Evolutionary conservation across 2,113 vertebrate species (phyloP), one percentile per base, ranked within the genome.

Genomic region (Apaloderma vittatum): DNA sequence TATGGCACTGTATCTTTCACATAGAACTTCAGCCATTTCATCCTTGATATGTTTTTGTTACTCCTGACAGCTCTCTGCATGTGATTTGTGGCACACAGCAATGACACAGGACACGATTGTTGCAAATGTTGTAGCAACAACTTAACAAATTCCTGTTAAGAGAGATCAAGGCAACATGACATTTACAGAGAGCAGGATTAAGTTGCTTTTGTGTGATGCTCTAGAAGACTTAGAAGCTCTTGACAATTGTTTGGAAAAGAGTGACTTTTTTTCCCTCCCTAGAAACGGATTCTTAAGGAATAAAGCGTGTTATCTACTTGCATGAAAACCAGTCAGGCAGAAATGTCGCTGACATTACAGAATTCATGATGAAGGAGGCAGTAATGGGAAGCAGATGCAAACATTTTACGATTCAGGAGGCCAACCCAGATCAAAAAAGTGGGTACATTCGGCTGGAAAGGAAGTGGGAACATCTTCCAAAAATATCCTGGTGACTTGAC

Each of bases 191-290:
- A 52, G 85, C 4, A 26, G 94, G 94, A 94, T 97, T 96, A 95
- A 89, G 40, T 85, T 91, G 91, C 70, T 90, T 96, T 96, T 87
- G 62, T 94, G 70, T 49, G 86, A 94, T 95, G 92, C 83, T 96
- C 78, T 92, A 93, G 84, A 94, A 96, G 89, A 94, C 52, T 95
- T 90, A 96, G 84, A 40, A 85, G 67, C 71, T 90, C 86, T 93
- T 93, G 94, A 90, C 71, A 92, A 92, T 73, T 87, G 71, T 94
- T 96, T 91, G 83, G 88, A 91, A 85, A 43, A 71, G 67, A 83
- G 22, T 20, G 36, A 68, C 32, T n/a, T 36, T 18, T 73, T 59
- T 80, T 23, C 26, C 71, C 12, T 16, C 9, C 26, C 0, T 4
- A 46, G 27, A 32, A 85, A 59, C 43, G 73, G 84, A 94, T 77